Evolutionary conservation across 2,113 vertebrate genomes (phyloP).

Genomic region (Scomber scombrus): DNA sequence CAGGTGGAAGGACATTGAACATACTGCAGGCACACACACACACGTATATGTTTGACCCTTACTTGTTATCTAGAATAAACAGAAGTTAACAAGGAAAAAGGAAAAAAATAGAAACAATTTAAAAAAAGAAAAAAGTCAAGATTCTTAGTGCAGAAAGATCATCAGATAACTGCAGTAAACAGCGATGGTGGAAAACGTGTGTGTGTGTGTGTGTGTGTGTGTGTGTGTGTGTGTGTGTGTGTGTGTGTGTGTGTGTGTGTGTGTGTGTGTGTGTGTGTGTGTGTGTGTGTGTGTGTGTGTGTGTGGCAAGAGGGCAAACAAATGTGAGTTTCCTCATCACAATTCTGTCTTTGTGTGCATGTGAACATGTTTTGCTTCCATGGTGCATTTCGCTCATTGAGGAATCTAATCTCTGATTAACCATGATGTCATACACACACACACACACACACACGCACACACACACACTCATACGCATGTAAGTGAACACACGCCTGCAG

Average conservation of each 20-base stretch:
- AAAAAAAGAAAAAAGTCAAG: too few species aligned
- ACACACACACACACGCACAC: conserved; percentile 3
- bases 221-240: conserved; percentile 14
- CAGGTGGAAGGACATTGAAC: conserved; percentile 3
- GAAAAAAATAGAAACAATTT: too few species aligned
- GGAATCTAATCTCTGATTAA: conserved; percentile 73
- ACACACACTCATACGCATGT: conserved; percentile 5
- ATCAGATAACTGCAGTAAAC: conserved; percentile 7
- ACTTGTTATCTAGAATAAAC: not conserved
- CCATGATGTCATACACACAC: conserved; percentile 70
- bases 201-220: conserved; percentile 13
- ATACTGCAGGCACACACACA: conserved; percentile 15
- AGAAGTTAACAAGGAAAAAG: too few species aligned
- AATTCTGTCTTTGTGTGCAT: conserved; percentile 68
- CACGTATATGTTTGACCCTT: conserved; percentile 9
- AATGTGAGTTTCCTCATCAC: conserved; percentile 55
- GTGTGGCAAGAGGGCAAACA: conserved; percentile 16
- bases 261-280: not conserved
- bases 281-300: conserved; percentile 18
- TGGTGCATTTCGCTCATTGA: conserved; percentile 62
- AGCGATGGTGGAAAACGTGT: not conserved
- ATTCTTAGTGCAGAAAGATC: not conserved
- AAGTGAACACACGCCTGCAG: conserved; percentile 11
- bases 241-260: conserved; percentile 12
- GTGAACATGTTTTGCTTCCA: conserved; percentile 62